These are phyloP conservation scores for Melanostoma mellinum DNA, from an alignment of 2,888 invertebrate genomes.

Conservation along the genomic window DNA sequence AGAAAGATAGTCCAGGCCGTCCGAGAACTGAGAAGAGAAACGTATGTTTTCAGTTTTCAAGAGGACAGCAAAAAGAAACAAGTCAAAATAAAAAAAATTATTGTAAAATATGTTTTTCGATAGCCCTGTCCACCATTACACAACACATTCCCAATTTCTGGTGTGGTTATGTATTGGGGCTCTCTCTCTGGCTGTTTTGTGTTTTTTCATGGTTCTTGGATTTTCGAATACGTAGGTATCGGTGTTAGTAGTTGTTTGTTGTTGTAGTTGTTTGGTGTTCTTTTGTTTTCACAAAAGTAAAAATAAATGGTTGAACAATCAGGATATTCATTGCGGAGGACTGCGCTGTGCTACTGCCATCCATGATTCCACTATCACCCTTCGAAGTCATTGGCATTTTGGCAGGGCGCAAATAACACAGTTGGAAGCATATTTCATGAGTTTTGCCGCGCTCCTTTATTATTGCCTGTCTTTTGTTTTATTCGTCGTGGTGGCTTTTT, in stretches of 20 bases:
- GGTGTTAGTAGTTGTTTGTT: neutral
- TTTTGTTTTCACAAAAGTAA: conserved; percentile 29
- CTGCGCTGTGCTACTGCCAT: conserved; percentile 61
- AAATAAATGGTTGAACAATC: conserved; percentile 72
- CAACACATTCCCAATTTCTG: conserved; percentile 42
- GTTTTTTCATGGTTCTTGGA: conserved; percentile 49
- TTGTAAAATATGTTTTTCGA: conserved; percentile 67
- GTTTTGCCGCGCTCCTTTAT: conserved; percentile 55
- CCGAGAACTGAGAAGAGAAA: conserved; percentile 61
- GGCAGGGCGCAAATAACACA: conserved; percentile 59
- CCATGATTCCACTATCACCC: conserved; percentile 52
- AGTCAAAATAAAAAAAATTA: conserved; percentile 27
- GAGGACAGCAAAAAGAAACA: neutral
- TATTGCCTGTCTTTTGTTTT: conserved; percentile 45
- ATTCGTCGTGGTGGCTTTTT: conserved; percentile 7
- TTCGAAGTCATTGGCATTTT: conserved; percentile 71
- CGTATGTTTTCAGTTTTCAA: conserved; percentile 57
- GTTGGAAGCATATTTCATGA: conserved; percentile 66
- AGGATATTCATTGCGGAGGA: conserved; percentile 71
- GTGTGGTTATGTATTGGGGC: conserved; percentile 56
- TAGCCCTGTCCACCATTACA: conserved; percentile 58
- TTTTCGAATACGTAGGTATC: neutral
- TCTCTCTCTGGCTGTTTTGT: conserved; percentile 46
- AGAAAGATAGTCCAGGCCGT: conserved; percentile 24
- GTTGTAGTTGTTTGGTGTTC: conserved; percentile 8